Evolutionary conservation across 2,888 invertebrate species (phyloP), one percentile per base, ranked within the genome.

Genomic region (Beris morrisii): DNA sequence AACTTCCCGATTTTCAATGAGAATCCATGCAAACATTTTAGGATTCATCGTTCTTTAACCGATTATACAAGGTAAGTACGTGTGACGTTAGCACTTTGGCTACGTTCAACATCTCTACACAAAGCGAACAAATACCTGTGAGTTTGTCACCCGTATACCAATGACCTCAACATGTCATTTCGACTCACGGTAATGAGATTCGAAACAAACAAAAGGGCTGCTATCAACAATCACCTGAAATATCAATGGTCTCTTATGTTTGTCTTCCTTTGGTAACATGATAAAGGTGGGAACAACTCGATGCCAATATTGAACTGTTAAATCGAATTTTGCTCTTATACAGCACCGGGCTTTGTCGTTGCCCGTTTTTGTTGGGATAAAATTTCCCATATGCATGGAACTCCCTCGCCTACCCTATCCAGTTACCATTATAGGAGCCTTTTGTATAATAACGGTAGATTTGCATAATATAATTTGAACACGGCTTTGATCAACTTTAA

Each of bases 111-210:
- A 22, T 38, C 9, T 38, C 38, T 5, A 38, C 38, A 38, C 38
- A 38, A 38, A 38, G 38, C 38, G 38, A 38, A 7, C 38, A 7
- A 9, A 38, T 7, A 9, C 38, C 38, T 9, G 38, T 38, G 4
- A 7, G 38, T 38, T 38, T 38, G 38, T 9, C 5, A 38, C 38
- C 22, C 22, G 22, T 22, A 28, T 48, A 38, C 43, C 7, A 61
- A 50, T 52, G 61, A 67, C 64, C 64, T 53, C 64, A 67, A 67
- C 67, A 67, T 32, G 53, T 57, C 57, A 57, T 64, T 53, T 43
- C 11, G 52, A 64, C 43, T 64, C 48, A 55, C 44, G 54, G 43
- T 67, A 67, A 67, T 67, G 67, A 67, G 63, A 63, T 67, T 67
- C 63, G 63, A 44, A 44, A 32, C 63, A 67, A 67, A 67, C 67